Conservation (phyloP, 2,888 invertebrate genomes). For the Ennomos quercinarius region DNA sequence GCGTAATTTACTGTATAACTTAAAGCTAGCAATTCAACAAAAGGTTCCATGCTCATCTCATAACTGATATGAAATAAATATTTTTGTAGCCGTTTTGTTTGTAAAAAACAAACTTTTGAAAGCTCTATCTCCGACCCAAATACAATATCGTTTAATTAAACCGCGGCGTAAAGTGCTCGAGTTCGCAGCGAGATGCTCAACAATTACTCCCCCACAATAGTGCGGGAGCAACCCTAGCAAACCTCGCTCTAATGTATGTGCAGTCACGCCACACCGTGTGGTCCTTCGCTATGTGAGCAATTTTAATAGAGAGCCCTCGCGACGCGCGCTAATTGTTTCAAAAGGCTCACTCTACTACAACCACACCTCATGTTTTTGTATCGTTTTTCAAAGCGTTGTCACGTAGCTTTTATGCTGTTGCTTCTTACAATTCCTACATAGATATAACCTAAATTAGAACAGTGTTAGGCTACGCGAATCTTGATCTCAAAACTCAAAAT, state of each 20-base stretch:
- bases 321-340: conserved; percentile 67
- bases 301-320: conserved; percentile 70
- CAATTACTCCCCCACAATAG: conserved; percentile 55
- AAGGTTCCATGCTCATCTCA: too few relatives aligned
- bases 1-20: too few relatives aligned
- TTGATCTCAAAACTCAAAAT: too few relatives aligned
- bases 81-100: not conserved
- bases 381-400: conserved; percentile 21
- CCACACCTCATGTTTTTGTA: conserved; percentile 11
- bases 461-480: not conserved
- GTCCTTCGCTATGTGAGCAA: conserved; percentile 67
- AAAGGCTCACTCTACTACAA: conserved; percentile 52
- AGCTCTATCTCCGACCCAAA: conserved; percentile 3
- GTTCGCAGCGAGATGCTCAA: conserved; percentile 48
- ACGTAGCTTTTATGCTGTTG: conserved; percentile 5
- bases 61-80: too few relatives aligned
- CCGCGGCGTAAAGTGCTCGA: conserved; percentile 27
- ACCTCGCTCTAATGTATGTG: conserved; percentile 65
- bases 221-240: conserved; percentile 58
- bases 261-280: conserved; percentile 62
- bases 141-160: conserved; percentile 28
- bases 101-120: not conserved
- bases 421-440: not conserved
- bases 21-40: too few relatives aligned
- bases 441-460: not conserved